Evolutionary conservation across 2,113 vertebrate species (phyloP).

Genomic region (Anoplopoma fimbria): DNA sequence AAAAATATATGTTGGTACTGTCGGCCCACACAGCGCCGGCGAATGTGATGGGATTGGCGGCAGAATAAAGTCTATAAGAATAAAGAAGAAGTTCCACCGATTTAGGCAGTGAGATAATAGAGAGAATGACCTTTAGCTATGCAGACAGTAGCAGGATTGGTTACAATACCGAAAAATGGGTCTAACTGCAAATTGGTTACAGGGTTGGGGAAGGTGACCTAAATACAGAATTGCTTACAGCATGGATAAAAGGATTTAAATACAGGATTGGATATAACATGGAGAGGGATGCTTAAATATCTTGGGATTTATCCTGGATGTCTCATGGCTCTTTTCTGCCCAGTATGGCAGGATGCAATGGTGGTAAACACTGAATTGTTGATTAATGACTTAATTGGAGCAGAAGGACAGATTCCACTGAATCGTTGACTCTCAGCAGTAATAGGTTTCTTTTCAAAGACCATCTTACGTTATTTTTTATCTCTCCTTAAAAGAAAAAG

Average conservation of each 20-base stretch:
- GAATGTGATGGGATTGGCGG: constrained; percentile 36
- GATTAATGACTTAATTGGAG: constrained; percentile 1
- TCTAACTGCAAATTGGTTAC: constrained; percentile 24
- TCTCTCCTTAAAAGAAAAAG: not conserved
- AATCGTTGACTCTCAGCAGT: not conserved
- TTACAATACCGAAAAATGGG: constrained; percentile 14
- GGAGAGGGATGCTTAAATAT: constrained; percentile 30
- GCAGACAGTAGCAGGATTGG: constrained; percentile 16
- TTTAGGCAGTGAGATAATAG: constrained; percentile 40
- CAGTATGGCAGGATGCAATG: not conserved
- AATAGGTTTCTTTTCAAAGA: not conserved
- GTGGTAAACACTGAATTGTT: not conserved
- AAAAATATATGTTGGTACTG: constrained; percentile 35
- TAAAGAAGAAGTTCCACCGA: constrained; percentile 10
- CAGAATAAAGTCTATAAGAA: constrained; percentile 33
- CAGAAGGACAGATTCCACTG: not conserved
- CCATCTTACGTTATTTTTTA: not conserved
- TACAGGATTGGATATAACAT: constrained; percentile 29
- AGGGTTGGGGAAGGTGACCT: constrained; percentile 54
- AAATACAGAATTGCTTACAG: constrained; percentile 53
- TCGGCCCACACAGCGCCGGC: not conserved
- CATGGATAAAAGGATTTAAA: constrained; percentile 50
- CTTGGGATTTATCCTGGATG: constrained; percentile 5
- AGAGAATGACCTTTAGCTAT: constrained; percentile 36
- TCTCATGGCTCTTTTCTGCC: constrained; percentile 23